A percentile compares a stretch with the other conserved stretches of the same genome.
These are phyloP conservation scores for Zaprionus obscuricornis DNA, from an alignment of 2,888 invertebrate species.

Conservation along the genomic window DNA sequence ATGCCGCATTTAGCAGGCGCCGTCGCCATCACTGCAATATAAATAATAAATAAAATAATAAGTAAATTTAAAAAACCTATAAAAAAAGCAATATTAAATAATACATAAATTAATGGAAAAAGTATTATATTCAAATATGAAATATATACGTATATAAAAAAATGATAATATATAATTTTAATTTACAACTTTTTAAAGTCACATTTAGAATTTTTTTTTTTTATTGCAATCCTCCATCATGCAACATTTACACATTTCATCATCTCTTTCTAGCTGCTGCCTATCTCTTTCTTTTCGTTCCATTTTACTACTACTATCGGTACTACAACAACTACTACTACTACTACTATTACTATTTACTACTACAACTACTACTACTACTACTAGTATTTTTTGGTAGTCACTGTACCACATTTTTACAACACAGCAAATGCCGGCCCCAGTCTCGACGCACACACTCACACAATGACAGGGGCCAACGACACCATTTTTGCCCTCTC, in stretches of 20 bases:
- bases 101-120: too few relatives aligned
- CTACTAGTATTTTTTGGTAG: slow-evolving; percentile 74
- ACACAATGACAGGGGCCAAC: slow-evolving; percentile 61
- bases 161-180: too few relatives aligned
- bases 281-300: slow-evolving; percentile 40
- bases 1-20: slow-evolving; percentile 27
- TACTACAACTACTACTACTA: not conserved
- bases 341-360: not conserved
- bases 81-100: too few relatives aligned
- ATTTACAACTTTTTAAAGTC: slow-evolving; percentile 60
- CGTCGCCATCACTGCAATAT: too few relatives aligned
- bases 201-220: too few relatives aligned
- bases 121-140: too few relatives aligned
- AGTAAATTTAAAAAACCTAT: too few relatives aligned
- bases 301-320: slow-evolving; percentile 52
- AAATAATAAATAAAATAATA: slow-evolving; percentile 29
- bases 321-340: not conserved
- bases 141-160: too few relatives aligned
- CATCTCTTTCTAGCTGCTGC: slow-evolving; percentile 20
- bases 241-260: too few relatives aligned
- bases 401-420: slow-evolving; percentile 73
- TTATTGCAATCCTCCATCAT: too few relatives aligned
- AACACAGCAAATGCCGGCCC: slow-evolving; percentile 50
- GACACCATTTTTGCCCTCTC: slow-evolving; percentile 61
- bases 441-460: slow-evolving; percentile 33